phyloP scores from a whole-genome alignment of 2,113 vertebrate species.

The Rhineura floridana region DNA sequence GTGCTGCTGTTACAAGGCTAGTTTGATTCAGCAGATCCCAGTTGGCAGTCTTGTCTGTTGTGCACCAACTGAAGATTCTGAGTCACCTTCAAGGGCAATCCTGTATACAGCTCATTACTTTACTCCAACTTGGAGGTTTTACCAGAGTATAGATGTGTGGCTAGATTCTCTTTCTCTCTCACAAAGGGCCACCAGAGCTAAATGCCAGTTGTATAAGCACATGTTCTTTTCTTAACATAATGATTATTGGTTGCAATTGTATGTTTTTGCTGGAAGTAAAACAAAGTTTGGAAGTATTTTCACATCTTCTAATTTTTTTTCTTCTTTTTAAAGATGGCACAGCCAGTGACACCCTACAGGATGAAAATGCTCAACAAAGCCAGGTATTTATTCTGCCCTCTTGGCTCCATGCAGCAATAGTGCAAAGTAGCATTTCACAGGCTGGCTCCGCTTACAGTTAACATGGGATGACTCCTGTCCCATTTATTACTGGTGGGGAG shows the following conservation, averaged over 20 bases:
- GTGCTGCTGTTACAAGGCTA: not conserved
- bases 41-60: too few relatives aligned
- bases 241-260: not conserved
- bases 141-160: not conserved
- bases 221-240: not conserved
- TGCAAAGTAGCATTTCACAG: fast-evolving
- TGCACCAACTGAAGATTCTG: not conserved
- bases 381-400: conserved; percentile 77
- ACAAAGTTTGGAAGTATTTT: not conserved
- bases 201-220: not conserved
- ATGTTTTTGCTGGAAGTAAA: not conserved
- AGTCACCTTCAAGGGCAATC: not conserved
- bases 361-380: conserved; percentile 85
- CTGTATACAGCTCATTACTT: not conserved
- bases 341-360: conserved; percentile 77
- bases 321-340: conserved; percentile 77
- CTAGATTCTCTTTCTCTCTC: not conserved
- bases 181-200: not conserved
- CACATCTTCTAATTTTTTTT: not conserved
- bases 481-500: not conserved
- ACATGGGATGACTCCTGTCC: fast-evolving
- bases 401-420: not conserved
- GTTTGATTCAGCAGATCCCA: not conserved
- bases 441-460: not conserved
- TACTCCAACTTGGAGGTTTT: not conserved